Conservation (phyloP, 2,113 vertebrate genomes). For the Stomatorhinus ivindoensis region DNA sequence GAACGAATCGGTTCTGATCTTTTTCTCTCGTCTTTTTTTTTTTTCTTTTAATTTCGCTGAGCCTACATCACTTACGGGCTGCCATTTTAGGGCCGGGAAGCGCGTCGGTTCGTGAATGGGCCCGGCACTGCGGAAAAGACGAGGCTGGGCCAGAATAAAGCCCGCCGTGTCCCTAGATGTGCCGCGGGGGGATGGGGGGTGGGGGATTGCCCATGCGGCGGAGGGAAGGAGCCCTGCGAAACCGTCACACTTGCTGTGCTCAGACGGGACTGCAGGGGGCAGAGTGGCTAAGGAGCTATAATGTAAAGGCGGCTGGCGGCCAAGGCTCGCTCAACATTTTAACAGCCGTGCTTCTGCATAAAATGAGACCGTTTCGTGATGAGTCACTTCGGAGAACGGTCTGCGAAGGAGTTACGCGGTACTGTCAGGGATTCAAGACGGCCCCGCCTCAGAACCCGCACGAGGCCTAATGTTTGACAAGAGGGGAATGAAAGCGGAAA, state of each 20-base stretch:
- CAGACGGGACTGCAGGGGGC: background rate
- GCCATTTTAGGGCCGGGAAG: background rate
- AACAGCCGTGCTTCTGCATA: background rate
- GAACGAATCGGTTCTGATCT: constrained; percentile 11
- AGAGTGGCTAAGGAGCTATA: background rate
- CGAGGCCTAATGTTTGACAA: background rate
- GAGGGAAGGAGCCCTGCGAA: background rate
- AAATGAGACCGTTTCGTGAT: background rate
- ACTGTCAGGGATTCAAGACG: background rate
- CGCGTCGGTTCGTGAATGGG: background rate
- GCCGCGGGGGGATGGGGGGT: background rate
- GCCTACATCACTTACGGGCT: background rate
- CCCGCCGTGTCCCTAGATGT: background rate
- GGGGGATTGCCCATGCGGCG: background rate
- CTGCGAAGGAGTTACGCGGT: background rate
- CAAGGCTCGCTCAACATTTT: background rate
- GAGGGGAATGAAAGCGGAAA: background rate
- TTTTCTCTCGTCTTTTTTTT: background rate
- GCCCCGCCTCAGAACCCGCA: background rate
- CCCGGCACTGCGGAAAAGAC: background rate
- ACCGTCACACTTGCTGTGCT: background rate
- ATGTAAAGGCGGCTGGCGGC: background rate
- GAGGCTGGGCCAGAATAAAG: background rate
- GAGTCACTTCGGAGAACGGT: background rate
- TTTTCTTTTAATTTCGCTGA: background rate